Base-by-base conservation (phyloP, 2,797 vertebrate species). In the Eremophila alpestris region DNA sequence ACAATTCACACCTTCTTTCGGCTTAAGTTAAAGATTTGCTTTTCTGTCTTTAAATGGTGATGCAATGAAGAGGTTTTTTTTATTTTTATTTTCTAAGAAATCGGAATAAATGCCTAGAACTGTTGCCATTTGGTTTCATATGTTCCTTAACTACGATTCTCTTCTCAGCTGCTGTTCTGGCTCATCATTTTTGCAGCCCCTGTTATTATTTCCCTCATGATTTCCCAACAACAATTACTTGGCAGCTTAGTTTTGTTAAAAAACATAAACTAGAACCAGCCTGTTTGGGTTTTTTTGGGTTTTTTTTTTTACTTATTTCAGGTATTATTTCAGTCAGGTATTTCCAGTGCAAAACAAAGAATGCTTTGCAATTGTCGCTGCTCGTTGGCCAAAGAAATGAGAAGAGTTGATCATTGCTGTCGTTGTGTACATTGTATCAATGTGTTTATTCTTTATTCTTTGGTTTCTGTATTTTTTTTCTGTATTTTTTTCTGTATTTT, bases 31-130 rank as follows among this genome's bases (percentile, higher is more conserved):
- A 73, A 80, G 22, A 40, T 73, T 63, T 91, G 71, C 3, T 43
- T 87, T 94, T 69, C 78, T 89, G 1, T 89, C 91, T 87, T 67
- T 36, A 43, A 96, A 84, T 87, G 75, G 83, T 80, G 73, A 80
- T 90, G 83, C 68, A 78, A 89, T 86, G 17, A 90, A 60, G 78
- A 70, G 19, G 76, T 36, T 51, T 71, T 83, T 89, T 91, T 93
- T 77, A 22, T 88, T 84, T 91, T 95, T 79, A 8, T 93, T 89
- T 91, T 93, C 86, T 94, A 74, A 90, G 90, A 87, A 79, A 36
- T 5, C 88, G 94, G 80, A 96, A 92, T 93, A 92, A 96, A 97
- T 91, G 46, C 82, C 88, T 84, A 65, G 75, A 96, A 89, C 75
- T 24, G 71, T 91, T 89, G 75, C 83, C 83, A 58, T 87, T 68